Evolutionary conservation across 2,113 vertebrate genomes (phyloP).

Genomic region (Pipra filicauda): DNA sequence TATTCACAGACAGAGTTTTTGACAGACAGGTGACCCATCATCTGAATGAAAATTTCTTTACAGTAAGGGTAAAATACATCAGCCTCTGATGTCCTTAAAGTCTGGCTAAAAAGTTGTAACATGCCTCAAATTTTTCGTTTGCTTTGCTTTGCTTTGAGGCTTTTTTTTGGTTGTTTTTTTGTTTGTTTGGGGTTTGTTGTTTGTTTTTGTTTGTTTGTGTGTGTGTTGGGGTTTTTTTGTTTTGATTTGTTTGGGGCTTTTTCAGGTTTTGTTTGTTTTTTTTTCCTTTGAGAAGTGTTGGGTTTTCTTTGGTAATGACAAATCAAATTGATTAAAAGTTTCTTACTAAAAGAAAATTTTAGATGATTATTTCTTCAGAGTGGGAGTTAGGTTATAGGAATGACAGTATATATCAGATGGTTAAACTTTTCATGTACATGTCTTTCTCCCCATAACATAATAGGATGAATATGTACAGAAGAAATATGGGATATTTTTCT

Average conservation of each 20-base stretch:
- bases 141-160: rapidly evolving
- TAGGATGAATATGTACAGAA: neutral
- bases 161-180: neutral
- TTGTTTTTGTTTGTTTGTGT: neutral
- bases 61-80: neutral
- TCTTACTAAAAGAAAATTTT: neutral
- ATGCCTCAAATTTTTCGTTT: neutral
- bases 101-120: neutral
- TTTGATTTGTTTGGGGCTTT: neutral
- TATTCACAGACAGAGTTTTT: neutral
- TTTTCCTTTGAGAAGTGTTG: neutral
- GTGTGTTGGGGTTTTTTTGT: neutral
- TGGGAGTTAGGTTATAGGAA: neutral
- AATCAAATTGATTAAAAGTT: neutral
- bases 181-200: neutral
- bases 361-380: neutral
- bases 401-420: neutral
- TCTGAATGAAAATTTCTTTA: neutral
- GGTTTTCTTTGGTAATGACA: neutral
- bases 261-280: neutral
- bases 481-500: neutral
- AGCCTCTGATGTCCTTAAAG: neutral
- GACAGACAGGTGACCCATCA: neutral
- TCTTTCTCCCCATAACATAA: neutral
- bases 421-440: neutral